Evolutionary conservation across 2,113 vertebrate genomes (phyloP), one percentile per base, ranked within the genome.

Genomic region (Phaethornis superciliosus): DNA sequence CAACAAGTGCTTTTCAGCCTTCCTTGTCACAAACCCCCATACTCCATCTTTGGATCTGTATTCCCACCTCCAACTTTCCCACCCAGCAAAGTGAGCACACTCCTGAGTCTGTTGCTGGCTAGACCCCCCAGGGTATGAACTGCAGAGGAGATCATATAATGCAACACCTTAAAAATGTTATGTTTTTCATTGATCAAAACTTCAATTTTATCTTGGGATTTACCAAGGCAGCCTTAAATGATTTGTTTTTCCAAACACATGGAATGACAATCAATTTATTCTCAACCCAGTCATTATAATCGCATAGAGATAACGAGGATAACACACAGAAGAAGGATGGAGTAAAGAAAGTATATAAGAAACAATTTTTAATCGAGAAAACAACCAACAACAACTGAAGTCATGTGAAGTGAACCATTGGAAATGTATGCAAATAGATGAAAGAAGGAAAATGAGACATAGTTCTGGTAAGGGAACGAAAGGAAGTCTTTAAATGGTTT

Each of bases 401-500:
- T 47, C 68, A 54, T 83, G 65, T 89, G 67, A 81, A 93, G 81
- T 62, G 77, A 95, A 78, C 81, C 91, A 90, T 94, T 56, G 55
- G 83, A 96, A 97, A 96, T 88, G 74, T 87, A 91, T 93, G 88
- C 90, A 97, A 96, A 96, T 83, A 49, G 85, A 69, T 81, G 89
- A 95, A 90, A 92, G 70, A 94, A 70, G 72, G 93, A 88, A 96
- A 96, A 91, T 54, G 80, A 96, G 95, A 84, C 83, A 60, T 67
- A 93, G 82, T n/a, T 75, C 87, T 94, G 58, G 82, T 92, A 96
- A 93, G 88, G 83, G 93, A 97, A 97, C 1, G 65, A 91, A 96
- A 72, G 93, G 84, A 96, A 96, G 92, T 76, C 93, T 97, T 97
- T 97, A 97, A 98, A 97, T 97, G 93, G 93, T 93, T 97, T 97